Conservation (phyloP, 30 jellyfish, hydroid and myxozoan genomes). For the Turritopsis dohrnii region DNA sequence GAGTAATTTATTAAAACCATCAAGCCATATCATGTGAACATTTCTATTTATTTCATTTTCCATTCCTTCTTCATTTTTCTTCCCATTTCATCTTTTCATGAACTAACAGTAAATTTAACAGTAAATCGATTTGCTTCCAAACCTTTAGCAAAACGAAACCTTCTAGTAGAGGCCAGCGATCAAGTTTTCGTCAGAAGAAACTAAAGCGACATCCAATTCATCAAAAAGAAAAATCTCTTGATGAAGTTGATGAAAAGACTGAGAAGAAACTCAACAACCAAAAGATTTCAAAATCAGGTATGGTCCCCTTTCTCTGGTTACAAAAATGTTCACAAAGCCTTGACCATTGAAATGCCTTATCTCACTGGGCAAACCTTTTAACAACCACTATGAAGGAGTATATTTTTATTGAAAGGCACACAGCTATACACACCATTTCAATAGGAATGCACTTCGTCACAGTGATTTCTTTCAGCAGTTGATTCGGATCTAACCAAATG, state of each 20-base stretch:
- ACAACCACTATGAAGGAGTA: too few species aligned
- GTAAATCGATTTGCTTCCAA: neutral
- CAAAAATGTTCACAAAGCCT: too few species aligned
- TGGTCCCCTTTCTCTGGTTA: too few species aligned
- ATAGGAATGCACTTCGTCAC: too few species aligned
- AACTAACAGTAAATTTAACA: too few species aligned
- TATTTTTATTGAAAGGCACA: too few species aligned
- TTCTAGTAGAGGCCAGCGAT: neutral
- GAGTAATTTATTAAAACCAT: neutral
- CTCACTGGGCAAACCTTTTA: too few species aligned
- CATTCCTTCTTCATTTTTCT: neutral
- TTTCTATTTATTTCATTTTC: neutral
- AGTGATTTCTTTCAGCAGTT: too few species aligned
- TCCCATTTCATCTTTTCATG: too few species aligned
- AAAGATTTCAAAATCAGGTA: neutral
- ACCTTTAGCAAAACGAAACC: neutral
- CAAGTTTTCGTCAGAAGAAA: neutral
- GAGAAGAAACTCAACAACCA: neutral
- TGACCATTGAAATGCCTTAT: too few species aligned
- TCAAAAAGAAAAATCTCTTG: neutral
- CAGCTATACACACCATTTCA: too few species aligned
- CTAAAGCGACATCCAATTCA: conserved; percentile 7
- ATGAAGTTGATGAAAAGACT: neutral
- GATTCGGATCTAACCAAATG: too few species aligned
- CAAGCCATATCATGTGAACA: neutral